phyloP scores from a whole-genome alignment of 2,888 invertebrate species.

The Melikaiella ostensackeni region DNA sequence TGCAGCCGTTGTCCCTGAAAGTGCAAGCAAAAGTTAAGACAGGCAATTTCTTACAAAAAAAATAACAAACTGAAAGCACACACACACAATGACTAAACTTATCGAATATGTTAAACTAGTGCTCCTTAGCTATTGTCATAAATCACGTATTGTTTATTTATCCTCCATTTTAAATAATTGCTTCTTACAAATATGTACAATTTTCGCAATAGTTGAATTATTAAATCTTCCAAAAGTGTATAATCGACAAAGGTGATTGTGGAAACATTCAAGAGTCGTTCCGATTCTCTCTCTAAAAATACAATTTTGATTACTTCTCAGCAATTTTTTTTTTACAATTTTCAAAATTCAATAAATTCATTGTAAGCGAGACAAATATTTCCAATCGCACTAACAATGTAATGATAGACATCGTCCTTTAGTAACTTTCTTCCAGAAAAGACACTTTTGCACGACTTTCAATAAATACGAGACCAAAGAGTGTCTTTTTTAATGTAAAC shows the following conservation, averaged over 20 bases:
- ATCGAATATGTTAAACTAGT: background rate
- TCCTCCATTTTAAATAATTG: background rate
- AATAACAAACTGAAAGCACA: background rate
- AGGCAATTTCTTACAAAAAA: background rate
- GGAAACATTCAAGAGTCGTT: background rate
- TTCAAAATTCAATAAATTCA: slow-evolving; percentile 46
- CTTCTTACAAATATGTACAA: slow-evolving; percentile 28
- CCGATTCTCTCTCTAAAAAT: slow-evolving; percentile 50
- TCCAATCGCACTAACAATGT: slow-evolving; percentile 1
- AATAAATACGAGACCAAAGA: slow-evolving; percentile 3
- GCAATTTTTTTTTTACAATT: slow-evolving; percentile 42
- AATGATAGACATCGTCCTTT: background rate
- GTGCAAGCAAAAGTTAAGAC: background rate
- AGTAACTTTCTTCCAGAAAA: slow-evolving; percentile 3
- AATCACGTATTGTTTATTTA: slow-evolving; percentile 15
- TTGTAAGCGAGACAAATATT: slow-evolving; percentile 24
- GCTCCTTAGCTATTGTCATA: slow-evolving; percentile 21
- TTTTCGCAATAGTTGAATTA: background rate
- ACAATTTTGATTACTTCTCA: slow-evolving; percentile 44
- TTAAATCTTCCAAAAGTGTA: background rate
- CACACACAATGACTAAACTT: slow-evolving; percentile 13
- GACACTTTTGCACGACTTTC: slow-evolving; percentile 1
- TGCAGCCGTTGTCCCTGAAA: background rate
- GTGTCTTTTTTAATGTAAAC: background rate
- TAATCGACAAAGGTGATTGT: slow-evolving; percentile 4